Base-by-base conservation (phyloP, 2,797 vertebrate species). In the Semaprochilodus insignis region DNA sequence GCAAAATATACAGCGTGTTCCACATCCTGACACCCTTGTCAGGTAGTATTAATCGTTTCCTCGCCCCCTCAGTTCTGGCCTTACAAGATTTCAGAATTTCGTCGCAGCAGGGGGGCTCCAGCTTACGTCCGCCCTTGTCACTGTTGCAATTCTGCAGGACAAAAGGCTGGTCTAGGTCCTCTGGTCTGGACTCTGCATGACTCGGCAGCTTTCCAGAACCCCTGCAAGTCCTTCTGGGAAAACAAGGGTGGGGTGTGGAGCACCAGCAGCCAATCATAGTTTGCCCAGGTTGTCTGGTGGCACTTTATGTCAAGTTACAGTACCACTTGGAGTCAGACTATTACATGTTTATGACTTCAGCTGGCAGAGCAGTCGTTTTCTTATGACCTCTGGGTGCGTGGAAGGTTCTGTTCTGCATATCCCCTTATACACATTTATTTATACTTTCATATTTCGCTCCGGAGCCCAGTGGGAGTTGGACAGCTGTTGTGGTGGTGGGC, bases 101-200 rank as follows among this genome's bases (percentile, higher is more conserved):
- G 69, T 81, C 70, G 77, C 80, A 67, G 75, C 60, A 73, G 67
- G 67, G 79, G 72, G 67, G 44, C 59, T 44, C 79, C 65, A 69
- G 74, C 60, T 76, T 36, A 84, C 15, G 73, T 54, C 72, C 72
- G 16, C 60, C 31, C 54, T 83, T 69, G 92, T 92, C 91, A 89
- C 90, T 89, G 89, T 89, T 89, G 90, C 86, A 89, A 87, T 88
- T 91, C 85, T 88, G 85, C 90, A 93, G 90, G 89, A 93, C 92
- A 92, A 92, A 91, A 90, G 89, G 23, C 74, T 83, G 76, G 90
- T 91, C 90, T 91, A 88, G 88, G 91, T 90, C 88, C 87, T 90
- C 57, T 84, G 89, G 87, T 85, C 78, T 34, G 74, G 85, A 36
- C 88, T 87, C 88, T 78, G 88, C 77, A 65, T 91, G 91, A 91